A percentile compares a stretch with the other conserved stretches of the same genome.
Conservation (phyloP, 2,113 vertebrate species). For the Meleagris gallopavo region DNA sequence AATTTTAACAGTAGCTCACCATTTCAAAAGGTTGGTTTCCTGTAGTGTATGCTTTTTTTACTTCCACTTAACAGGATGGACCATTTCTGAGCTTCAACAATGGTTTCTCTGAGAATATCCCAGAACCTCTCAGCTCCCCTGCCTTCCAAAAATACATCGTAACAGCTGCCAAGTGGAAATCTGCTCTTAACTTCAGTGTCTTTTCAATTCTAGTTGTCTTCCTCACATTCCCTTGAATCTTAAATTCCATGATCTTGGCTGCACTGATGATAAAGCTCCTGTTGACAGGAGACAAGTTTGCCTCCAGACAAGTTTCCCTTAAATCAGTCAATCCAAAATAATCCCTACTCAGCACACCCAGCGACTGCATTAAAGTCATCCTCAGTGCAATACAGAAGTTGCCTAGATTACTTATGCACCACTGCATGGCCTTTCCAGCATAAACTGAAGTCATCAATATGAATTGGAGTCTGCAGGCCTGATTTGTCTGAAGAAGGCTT, state of each 20-base stretch:
- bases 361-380: accelerated
- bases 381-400: not conserved
- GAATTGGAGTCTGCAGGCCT: not conserved
- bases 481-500: not conserved
- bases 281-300: accelerated
- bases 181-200: not conserved
- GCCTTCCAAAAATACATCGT: not conserved
- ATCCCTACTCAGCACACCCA: not conserved
- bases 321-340: not conserved
- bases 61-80: not conserved
- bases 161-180: not conserved
- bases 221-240: not conserved
- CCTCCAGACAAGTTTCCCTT: not conserved
- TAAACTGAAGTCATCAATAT: not conserved
- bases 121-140: not conserved
- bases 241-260: not conserved
- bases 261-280: not conserved
- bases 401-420: not conserved
- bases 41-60: not conserved
- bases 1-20: not conserved
- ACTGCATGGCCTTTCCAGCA: not conserved
- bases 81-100: not conserved
- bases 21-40: not conserved
- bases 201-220: not conserved
- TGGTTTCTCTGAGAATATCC: not conserved